Base-by-base conservation (phyloP, 2,888 invertebrate species). In the Myathropa florea region DNA sequence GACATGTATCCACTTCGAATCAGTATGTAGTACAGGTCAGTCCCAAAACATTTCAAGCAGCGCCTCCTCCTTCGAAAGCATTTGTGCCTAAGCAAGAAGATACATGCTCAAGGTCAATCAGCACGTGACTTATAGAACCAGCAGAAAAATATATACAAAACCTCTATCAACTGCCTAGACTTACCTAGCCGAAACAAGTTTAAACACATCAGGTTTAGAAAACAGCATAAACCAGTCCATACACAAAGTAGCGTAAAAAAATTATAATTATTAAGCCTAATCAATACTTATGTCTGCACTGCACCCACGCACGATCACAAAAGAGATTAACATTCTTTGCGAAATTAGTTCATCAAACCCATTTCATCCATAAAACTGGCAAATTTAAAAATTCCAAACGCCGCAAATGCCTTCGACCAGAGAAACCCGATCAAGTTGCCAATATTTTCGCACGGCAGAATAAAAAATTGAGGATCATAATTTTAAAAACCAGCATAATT, bases 401-500 rank as follows among this genome's bases (percentile, higher is more conserved):
- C 33, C 10, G 33, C 30, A 30, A 7, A 7, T 30, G 30, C n/a
- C n/a, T n/a, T n/a, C 46, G 18, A 7, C n/a, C 18, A 18, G 46
- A 18, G 18, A 46, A 46, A 46, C 2, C 18, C 7, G 33, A 7
- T 18, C 18, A 18, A 46, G 7, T n/a, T 7, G 18, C 18, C n/a
- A 46, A 46, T 18, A 18, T n/a, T 9, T 33, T 33, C 33, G 33
- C 33, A 33, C n/a, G 1, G 33, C 33, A 9, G 6, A 33, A 33
- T 1, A n/a, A 46, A 9, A 18, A 14, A n/a, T 4, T 0, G 12
- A 39, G n/a, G 39, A 14, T 18, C 6, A 46, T 46, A 46, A 46
- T 46, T 18, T 46, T 46, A n/a, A 57, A 70, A 57, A 14, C 46
- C 21, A 30, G 61, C 61, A 72, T 72, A 72, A 72, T 59, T 23